These are phyloP conservation scores for Theretra japonica DNA, from an alignment of 2,888 invertebrate genomes.

Conservation along the genomic window DNA sequence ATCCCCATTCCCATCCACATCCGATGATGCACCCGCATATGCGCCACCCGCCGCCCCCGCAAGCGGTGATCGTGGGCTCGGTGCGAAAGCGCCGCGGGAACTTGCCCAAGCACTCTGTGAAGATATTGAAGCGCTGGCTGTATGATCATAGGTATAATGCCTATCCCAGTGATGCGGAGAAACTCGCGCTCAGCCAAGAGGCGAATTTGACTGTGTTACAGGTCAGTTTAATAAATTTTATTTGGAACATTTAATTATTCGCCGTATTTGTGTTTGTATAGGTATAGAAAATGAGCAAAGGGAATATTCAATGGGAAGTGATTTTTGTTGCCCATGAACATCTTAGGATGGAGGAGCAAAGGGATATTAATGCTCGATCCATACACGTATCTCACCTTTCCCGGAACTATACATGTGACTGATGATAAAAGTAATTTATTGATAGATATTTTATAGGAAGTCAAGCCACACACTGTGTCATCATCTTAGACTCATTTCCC, in stretches of 20 bases:
- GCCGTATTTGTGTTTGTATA: background rate
- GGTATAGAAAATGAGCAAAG: background rate
- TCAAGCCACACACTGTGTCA: too few species aligned
- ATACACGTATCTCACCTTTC: too few species aligned
- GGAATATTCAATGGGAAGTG: too few species aligned
- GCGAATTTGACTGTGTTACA: conserved; percentile 94
- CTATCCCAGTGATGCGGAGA: conserved; percentile 97
- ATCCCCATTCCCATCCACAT: conserved; percentile 78
- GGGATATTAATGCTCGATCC: too few species aligned
- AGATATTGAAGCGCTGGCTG: conserved; percentile 95
- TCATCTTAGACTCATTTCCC: too few species aligned
- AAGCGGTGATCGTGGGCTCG: conserved; percentile 71
- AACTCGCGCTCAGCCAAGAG: conserved; percentile 92
- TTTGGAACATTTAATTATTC: background rate
- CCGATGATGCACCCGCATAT: conserved; percentile 52
- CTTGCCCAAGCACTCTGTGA: conserved; percentile 96
- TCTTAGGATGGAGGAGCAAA: too few species aligned
- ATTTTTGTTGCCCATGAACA: too few species aligned
- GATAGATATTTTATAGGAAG: too few species aligned
- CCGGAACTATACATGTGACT: too few species aligned
- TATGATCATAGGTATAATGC: conserved; percentile 98
- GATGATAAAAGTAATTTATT: too few species aligned
- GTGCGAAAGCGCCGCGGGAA: conserved; percentile 94
- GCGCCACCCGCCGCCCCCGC: conserved; percentile 42
- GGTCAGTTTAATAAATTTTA: conserved; percentile 69